phyloP scores from a whole-genome alignment of 2,888 invertebrate genomes.

The Anodontia alba region DNA sequence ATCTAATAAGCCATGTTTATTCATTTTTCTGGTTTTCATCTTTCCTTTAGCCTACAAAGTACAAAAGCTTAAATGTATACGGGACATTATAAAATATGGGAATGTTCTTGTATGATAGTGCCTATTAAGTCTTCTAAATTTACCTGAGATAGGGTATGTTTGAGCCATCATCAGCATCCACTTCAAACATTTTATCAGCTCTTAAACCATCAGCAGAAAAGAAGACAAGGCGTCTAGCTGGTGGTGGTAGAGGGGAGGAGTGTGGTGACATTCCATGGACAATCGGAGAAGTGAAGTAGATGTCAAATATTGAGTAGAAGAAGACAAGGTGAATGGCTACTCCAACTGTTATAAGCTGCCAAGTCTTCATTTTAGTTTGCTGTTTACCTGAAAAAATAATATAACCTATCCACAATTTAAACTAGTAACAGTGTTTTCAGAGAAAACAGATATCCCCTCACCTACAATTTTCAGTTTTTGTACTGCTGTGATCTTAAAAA shows the following conservation, averaged over 20 bases:
- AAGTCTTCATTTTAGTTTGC: slow-evolving; percentile 62
- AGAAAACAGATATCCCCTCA: too few relatives aligned
- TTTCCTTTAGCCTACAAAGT: too few relatives aligned
- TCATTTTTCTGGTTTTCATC: too few relatives aligned
- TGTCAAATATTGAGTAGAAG: slow-evolving; percentile 94
- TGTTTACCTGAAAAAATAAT: slow-evolving; percentile 7
- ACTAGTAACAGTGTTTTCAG: too few relatives aligned
- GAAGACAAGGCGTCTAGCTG: slow-evolving; percentile 92
- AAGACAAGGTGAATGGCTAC: slow-evolving; percentile 90
- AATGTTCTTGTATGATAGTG: too few relatives aligned
- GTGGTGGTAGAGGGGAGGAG: slow-evolving; percentile 82
- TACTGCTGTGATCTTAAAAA: too few relatives aligned
- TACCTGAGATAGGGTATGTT: slow-evolving; percentile 89
- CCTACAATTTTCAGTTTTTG: too few relatives aligned
- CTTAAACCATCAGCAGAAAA: slow-evolving; percentile 97
- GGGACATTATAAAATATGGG: too few relatives aligned
- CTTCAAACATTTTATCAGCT: slow-evolving; percentile 91
- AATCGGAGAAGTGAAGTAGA: slow-evolving; percentile 96
- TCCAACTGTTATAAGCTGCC: slow-evolving; percentile 78
- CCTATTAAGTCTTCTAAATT: too few relatives aligned
- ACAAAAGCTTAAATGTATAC: too few relatives aligned
- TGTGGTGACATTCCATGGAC: slow-evolving; percentile 88
- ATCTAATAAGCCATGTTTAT: too few relatives aligned
- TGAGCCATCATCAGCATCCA: slow-evolving; percentile 85
- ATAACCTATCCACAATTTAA: background rate